These are phyloP conservation scores for Xanthorhoe designata DNA, from an alignment of 2,888 invertebrate genomes.

Conservation along the genomic window DNA sequence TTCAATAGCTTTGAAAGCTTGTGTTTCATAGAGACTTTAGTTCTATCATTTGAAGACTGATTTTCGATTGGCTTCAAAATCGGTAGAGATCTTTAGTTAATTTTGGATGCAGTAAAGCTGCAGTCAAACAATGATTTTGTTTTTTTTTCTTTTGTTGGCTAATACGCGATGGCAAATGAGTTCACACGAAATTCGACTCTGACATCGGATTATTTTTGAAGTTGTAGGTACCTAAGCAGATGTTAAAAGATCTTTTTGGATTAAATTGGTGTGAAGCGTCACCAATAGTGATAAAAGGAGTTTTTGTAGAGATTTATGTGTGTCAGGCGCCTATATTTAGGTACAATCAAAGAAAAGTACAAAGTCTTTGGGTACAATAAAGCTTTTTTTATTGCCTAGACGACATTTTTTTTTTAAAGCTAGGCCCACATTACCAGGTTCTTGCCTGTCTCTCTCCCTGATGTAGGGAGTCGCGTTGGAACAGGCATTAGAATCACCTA, in stretches of 20 bases:
- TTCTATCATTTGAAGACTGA: background rate
- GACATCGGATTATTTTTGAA: constrained; percentile 19
- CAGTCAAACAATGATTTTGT: constrained; percentile 19
- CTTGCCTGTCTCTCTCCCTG: too few relatives aligned
- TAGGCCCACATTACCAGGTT: too few relatives aligned
- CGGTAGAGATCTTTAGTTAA: constrained; percentile 26
- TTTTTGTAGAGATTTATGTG: background rate
- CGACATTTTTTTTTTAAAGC: too few relatives aligned
- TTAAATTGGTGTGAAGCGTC: constrained; percentile 13
- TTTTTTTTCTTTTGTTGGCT: constrained; percentile 18
- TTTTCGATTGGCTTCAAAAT: constrained; percentile 1
- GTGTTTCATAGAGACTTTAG: constrained; percentile 1
- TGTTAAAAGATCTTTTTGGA: constrained; percentile 21
- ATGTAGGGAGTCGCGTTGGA: too few relatives aligned
- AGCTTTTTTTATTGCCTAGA: too few relatives aligned
- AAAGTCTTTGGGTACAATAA: too few relatives aligned
- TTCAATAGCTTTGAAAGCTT: constrained; percentile 8
- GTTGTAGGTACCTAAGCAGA: constrained; percentile 11
- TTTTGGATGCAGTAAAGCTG: constrained; percentile 23
- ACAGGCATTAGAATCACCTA: too few relatives aligned
- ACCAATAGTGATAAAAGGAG: background rate
- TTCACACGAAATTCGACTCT: constrained; percentile 33
- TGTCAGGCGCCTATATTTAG: too few relatives aligned
- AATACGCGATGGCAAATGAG: constrained; percentile 14
- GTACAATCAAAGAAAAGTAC: too few relatives aligned